Conservation (phyloP, 2,888 invertebrate genomes). For the Drosophila prolongata region DNA sequence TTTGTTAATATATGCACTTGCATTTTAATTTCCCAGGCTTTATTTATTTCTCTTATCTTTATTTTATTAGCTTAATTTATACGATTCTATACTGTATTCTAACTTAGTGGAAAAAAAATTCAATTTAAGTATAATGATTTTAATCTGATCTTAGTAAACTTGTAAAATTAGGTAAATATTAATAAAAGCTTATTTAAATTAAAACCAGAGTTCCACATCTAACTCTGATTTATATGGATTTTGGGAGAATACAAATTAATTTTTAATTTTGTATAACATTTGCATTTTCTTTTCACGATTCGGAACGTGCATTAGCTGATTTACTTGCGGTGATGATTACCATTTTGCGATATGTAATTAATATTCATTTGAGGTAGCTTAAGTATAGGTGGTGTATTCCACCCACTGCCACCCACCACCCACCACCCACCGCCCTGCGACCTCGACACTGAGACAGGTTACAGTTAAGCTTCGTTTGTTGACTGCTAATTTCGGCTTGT, state of each 20-base stretch:
- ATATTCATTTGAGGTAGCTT: conserved; percentile 34
- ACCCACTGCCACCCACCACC: conserved; percentile 13
- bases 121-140: too few species aligned
- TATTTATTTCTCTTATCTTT: not conserved
- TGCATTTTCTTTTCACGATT: conserved; percentile 29
- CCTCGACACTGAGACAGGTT: conserved; percentile 59
- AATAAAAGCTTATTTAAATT: too few species aligned
- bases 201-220: too few species aligned
- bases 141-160: too few species aligned
- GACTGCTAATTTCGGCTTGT: conserved; percentile 61
- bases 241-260: not conserved
- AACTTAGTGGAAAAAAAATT: too few species aligned
- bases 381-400: conserved; percentile 12
- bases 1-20: not conserved
- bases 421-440: conserved; percentile 5
- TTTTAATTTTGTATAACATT: conserved; percentile 6
- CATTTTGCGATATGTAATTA: conserved; percentile 27
- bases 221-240: not conserved
- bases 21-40: not conserved
- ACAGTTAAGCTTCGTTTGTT: conserved; percentile 61
- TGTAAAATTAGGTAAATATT: too few species aligned
- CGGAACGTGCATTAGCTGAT: conserved; percentile 27
- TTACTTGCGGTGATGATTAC: conserved; percentile 21
- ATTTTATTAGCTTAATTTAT: conserved; percentile 3
- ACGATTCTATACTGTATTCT: not conserved